Evolutionary conservation across 1,140 invertebrate genomes (phyloP), one percentile per base, ranked within the genome.

Genomic region (Drosophila pseudoananassae): DNA sequence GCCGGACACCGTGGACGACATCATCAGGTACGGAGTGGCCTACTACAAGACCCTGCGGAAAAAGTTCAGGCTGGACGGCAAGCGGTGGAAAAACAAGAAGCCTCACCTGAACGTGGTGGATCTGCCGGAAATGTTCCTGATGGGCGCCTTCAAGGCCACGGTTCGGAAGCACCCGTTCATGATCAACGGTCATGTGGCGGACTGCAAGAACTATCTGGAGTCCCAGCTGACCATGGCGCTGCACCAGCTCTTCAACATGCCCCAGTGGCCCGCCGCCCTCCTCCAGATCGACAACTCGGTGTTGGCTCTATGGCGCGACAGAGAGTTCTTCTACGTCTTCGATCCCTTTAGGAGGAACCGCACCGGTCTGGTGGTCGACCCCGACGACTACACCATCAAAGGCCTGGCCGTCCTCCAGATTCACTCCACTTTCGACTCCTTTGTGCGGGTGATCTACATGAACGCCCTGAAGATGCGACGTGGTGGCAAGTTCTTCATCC

Each of bases 281-380:
- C 68, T 93, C 0, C 91, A 92, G 70, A 91, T 93, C 36, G 92
- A 90, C 15, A 91, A 89, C 43, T 91, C 70, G 0, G 81, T 89
- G 9, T 10, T 93, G 15, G 92, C 90, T 0, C 55, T 93, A 29
- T 93, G 92, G 93, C 85, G 91, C 0, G 92, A 93, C 60, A 64
- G 85, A 4, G 91, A 92, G 23, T 91, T 92, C 72, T 93, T 91
- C 64, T 93, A 92, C 52, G 91, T 88, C 9, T 93, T 93, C 36
- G 93, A 93, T 85, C 92, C 93, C 1, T 93, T 91, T 36, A 49
- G 85, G 15, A 60, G 90, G 7, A 90, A 84, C 43, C 78, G 76
- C 9, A 61, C 60, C 0, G 90, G 90, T 17, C 54, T 82, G 49
- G 87, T 91, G 0, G 69, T 91, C 0, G 90, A 91, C 66, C 82